A percentile compares a stretch with the other conserved stretches of the same genome.
phyloP scores from a whole-genome alignment of 2,888 invertebrate species.

The Lochmaea capreae region DNA sequence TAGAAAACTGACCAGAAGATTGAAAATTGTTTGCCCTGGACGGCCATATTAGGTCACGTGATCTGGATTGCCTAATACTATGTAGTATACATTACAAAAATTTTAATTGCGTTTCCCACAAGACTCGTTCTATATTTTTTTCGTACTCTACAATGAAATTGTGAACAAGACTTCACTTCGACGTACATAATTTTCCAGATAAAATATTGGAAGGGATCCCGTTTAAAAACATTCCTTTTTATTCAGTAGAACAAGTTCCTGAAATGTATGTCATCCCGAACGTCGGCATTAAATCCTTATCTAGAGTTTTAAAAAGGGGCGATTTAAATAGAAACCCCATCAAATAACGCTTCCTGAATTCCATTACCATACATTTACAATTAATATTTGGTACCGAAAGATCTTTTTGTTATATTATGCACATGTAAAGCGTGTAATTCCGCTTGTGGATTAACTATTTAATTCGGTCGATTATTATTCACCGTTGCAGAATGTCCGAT shows the following conservation, averaged over 20 bases:
- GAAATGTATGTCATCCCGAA: neutral
- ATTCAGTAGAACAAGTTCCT: neutral
- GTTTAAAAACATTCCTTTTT: neutral
- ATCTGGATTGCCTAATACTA: no score
- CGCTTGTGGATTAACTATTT: slow-evolving; percentile 40
- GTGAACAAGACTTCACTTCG: neutral
- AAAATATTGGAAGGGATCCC: neutral
- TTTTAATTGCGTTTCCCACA: no score
- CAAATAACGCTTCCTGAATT: slow-evolving; percentile 14
- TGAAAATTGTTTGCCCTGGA: no score
- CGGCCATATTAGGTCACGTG: no score
- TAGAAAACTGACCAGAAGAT: no score
- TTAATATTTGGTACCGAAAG: slow-evolving; percentile 34
- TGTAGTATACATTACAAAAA: no score
- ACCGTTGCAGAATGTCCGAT: slow-evolving; percentile 21
- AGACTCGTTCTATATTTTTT: neutral
- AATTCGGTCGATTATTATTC: slow-evolving; percentile 41
- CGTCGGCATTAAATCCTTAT: neutral
- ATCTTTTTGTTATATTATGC: slow-evolving; percentile 33
- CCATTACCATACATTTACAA: slow-evolving; percentile 36
- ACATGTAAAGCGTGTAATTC: slow-evolving; percentile 39
- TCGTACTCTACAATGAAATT: neutral
- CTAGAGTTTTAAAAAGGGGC: neutral
- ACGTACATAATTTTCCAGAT: neutral
- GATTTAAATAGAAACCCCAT: slow-evolving; percentile 21